phyloP scores from a whole-genome alignment of 92 coral and sea anemone genomes.

The Parazoanthus swiftii region DNA sequence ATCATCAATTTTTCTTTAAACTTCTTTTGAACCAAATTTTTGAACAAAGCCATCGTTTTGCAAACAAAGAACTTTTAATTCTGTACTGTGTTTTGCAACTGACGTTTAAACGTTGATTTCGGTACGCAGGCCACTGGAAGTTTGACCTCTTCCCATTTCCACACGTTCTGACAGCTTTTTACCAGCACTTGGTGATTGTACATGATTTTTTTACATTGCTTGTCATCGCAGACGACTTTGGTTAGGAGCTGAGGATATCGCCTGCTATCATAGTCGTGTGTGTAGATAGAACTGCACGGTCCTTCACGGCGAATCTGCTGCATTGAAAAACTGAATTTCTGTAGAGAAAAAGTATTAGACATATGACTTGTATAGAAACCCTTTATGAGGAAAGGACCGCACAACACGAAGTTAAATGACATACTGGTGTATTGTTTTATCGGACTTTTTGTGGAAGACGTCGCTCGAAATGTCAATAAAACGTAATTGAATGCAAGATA shows the following conservation, averaged over 20 bases:
- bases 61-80: too few relatives aligned
- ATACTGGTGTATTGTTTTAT: too few relatives aligned
- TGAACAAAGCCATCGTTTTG: too few relatives aligned
- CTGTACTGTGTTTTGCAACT: not conserved
- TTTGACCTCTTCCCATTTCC: slow-evolving; percentile 60
- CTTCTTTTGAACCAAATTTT: too few relatives aligned
- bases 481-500: too few relatives aligned
- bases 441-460: too few relatives aligned
- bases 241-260: not conserved
- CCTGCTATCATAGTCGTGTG: not conserved
- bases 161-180: slow-evolving; percentile 56
- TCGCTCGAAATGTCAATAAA: too few relatives aligned
- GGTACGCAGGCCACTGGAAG: slow-evolving; percentile 66
- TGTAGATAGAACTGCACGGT: not conserved
- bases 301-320: not conserved
- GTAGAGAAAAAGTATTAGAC: too few relatives aligned
- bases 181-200: slow-evolving; percentile 58
- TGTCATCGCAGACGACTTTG: not conserved
- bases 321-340: not conserved
- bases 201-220: slow-evolving; percentile 47
- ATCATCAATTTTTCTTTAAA: too few relatives aligned
- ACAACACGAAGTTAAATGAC: too few relatives aligned
- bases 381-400: too few relatives aligned
- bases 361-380: too few relatives aligned
- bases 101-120: not conserved